Percentiles rank a stretch among this genome's conserved stretches.
Evolutionary conservation across 1,140 invertebrate species (phyloP).

Genomic region (Drosophila leontia): DNA sequence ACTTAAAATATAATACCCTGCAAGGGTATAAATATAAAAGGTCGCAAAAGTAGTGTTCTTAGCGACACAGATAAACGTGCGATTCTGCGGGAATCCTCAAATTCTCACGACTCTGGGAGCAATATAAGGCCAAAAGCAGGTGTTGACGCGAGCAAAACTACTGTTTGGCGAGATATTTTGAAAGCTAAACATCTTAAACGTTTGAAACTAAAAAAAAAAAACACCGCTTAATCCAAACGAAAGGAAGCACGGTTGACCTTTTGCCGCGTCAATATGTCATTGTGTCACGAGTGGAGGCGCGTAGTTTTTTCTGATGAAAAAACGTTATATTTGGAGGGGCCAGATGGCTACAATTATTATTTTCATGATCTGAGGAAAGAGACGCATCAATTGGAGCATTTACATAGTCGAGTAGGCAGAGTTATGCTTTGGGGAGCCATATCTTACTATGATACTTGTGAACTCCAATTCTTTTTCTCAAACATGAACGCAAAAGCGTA

Average conservation of each 20-base stretch:
- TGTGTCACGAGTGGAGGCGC: not conserved
- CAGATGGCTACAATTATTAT: not conserved
- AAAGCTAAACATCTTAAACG: not conserved
- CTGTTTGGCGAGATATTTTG: too few species aligned
- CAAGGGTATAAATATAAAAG: too few species aligned
- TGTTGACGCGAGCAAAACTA: not conserved
- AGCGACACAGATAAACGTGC: too few species aligned
- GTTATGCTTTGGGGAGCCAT: not conserved
- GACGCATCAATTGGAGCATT: too few species aligned
- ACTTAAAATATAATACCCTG: too few species aligned
- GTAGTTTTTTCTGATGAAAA: constrained; percentile 1
- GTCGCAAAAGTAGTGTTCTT: too few species aligned
- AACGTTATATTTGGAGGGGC: too few species aligned
- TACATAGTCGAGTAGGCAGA: too few species aligned
- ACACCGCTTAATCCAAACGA: not conserved
- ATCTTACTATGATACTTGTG: constrained; percentile 2
- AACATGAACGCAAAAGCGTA: constrained; percentile 4
- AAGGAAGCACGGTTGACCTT: constrained; percentile 10
- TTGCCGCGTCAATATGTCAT: constrained; percentile 2
- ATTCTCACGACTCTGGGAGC: too few species aligned
- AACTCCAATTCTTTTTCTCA: constrained; percentile 11
- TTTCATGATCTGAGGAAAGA: too few species aligned
- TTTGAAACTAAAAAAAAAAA: not conserved
- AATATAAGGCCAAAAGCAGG: too few species aligned
- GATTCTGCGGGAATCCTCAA: too few species aligned